Evolutionary conservation across 2,888 invertebrate genomes (phyloP).

Genomic region (Volucella bombylans): DNA sequence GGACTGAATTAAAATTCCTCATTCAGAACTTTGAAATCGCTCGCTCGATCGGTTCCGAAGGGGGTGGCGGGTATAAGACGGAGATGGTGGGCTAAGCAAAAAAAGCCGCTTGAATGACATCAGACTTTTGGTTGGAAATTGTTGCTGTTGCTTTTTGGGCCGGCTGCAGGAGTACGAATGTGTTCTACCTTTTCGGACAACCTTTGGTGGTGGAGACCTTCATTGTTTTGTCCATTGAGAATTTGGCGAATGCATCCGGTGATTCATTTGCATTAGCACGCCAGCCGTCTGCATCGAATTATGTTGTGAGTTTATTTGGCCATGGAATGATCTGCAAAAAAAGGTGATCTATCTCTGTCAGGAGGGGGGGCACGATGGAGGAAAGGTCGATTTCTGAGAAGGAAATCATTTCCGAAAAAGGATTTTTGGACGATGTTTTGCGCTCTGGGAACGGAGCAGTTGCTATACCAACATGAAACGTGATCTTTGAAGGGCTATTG

Average conservation of each 20-base stretch:
- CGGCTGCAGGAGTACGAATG: constrained; percentile 1
- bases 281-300: constrained; percentile 38
- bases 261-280: constrained; percentile 43
- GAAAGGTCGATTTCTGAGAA: background rate
- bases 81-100: constrained; percentile 25
- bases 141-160: constrained; percentile 37
- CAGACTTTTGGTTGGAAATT: constrained; percentile 48
- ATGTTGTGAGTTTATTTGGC: constrained; percentile 18
- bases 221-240: constrained; percentile 64
- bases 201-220: constrained; percentile 34
- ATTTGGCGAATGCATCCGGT: constrained; percentile 61
- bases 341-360: constrained; percentile 6
- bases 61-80: background rate
- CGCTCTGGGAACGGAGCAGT: background rate
- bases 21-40: constrained; percentile 63
- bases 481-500: constrained; percentile 3
- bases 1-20: constrained; percentile 70
- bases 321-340: constrained; percentile 15
- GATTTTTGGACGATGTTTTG: background rate
- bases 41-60: constrained; percentile 38
- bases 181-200: background rate
- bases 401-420: constrained; percentile 6
- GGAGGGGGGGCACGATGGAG: background rate
- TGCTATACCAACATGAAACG: constrained; percentile 6
- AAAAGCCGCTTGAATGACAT: constrained; percentile 61